Evolutionary conservation across 2,888 invertebrate species (phyloP), one percentile per base, ranked within the genome.

Genomic region (Drosophila ustulata): DNA sequence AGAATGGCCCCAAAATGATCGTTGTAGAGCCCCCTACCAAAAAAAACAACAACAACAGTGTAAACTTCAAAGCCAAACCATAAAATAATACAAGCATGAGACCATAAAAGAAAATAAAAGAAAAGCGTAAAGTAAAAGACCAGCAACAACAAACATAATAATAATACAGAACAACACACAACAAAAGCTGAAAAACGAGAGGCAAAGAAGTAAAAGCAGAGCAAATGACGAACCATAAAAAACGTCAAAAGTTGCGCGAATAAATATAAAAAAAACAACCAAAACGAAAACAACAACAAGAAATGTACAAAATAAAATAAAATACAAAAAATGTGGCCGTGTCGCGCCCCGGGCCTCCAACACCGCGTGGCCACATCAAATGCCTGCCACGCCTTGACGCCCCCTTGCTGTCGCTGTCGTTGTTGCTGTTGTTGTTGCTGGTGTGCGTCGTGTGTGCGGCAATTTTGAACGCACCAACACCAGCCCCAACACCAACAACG

Each of bases 161-260:
- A 63, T 57, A 47, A 56, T n/a, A 56, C 68, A 71, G 37, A 55
- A 43, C 34, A 55, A 51, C 55, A 37, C 37, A 37, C 18, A 37
- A 58, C 64, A 69, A 62, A 66, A 61, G 30, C 51, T n/a, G n/a
- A 37, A 37, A 37, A 37, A 4, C 37, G n/a, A n/a, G 37, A n/a
- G n/a, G n/a, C 34, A 34, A 8, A 34, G 18, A 43, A 49, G 53
- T n/a, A 47, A 57, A 65, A 37, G 59, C 61, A 59, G 63, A 51
- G 63, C 66, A 51, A 67, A 67, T 63, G 56, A 63, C 72, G 71
- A 66, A 75, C 73, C 74, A 71, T 70, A 79, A 79, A 78, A 81
- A 82, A 71, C 79, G 68, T 43, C 61, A 74, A 72, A 80, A 80
- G 71, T 80, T 80, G 66, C 50, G 52, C 77, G 59, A 68, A 68